phyloP scores from a whole-genome alignment of 2,888 invertebrate species.

The Adelphocoris suturalis region DNA sequence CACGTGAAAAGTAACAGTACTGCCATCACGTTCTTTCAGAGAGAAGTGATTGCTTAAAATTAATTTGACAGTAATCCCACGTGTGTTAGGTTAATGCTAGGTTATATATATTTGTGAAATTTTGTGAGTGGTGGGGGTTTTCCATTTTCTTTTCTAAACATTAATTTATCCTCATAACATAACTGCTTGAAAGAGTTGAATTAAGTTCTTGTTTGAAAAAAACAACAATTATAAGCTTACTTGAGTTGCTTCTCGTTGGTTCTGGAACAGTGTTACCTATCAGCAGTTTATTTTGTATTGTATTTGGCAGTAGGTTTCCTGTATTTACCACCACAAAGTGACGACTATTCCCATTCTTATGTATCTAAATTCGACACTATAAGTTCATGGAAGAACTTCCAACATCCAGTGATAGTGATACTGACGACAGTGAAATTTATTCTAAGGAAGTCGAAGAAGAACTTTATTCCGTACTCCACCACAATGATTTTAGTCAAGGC shows the following conservation, averaged over 20 bases:
- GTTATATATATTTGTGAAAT: background rate
- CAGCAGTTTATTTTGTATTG: too few species aligned
- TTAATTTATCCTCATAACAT: background rate
- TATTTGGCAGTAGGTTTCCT: too few species aligned
- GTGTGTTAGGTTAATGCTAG: background rate
- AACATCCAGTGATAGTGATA: constrained; percentile 22
- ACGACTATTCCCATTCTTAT: too few species aligned
- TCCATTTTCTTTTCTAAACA: background rate
- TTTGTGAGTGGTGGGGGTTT: background rate
- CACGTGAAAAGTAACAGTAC: background rate
- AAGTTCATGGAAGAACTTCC: constrained; percentile 41
- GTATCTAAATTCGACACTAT: too few species aligned
- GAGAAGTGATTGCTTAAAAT: background rate
- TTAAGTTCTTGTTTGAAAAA: too few species aligned
- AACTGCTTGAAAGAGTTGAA: too few species aligned
- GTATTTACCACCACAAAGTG: too few species aligned
- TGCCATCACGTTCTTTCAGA: background rate
- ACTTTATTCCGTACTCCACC: constrained; percentile 73
- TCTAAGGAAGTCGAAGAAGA: constrained; percentile 70
- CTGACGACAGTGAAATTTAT: constrained; percentile 10
- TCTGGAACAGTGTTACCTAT: too few species aligned
- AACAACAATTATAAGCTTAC: too few species aligned
- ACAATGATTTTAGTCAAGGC: constrained; percentile 71
- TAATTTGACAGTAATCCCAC: background rate
- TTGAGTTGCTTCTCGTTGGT: too few species aligned